phyloP scores from a whole-genome alignment of 2,888 invertebrate species.

The Acrobasis repandana region DNA sequence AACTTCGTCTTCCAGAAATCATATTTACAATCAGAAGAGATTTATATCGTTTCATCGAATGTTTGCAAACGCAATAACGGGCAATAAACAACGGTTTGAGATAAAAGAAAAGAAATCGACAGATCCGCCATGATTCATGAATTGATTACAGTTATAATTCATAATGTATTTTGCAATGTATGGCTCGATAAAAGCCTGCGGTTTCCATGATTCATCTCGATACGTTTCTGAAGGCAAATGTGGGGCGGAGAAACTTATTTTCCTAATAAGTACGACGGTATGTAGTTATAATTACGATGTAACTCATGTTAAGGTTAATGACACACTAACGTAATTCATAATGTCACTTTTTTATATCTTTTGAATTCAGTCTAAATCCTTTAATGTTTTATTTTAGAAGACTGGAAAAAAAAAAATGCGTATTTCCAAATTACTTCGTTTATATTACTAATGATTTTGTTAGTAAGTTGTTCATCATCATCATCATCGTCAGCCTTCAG shows the following conservation, averaged over 20 bases:
- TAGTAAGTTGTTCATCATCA: too few relatives aligned
- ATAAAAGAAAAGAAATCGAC: constrained; percentile 17
- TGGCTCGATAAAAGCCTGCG: constrained; percentile 19
- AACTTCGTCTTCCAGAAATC: constrained; percentile 1
- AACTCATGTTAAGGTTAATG: too few relatives aligned
- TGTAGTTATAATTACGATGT: background rate
- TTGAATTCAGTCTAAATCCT: too few relatives aligned
- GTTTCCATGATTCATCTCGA: constrained; percentile 18
- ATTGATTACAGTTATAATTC: constrained; percentile 19
- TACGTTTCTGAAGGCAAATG: constrained; percentile 7
- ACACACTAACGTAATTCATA: too few relatives aligned
- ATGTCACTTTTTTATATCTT: too few relatives aligned
- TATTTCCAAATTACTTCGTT: too few relatives aligned
- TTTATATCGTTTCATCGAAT: constrained; percentile 2
- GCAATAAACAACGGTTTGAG: constrained; percentile 1
- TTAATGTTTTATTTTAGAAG: too few relatives aligned
- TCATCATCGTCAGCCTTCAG: too few relatives aligned
- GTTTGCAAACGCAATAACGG: constrained; percentile 15
- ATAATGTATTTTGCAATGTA: constrained; percentile 19
- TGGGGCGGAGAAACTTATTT: constrained; percentile 21
- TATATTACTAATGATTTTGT: too few relatives aligned
- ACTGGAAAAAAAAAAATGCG: too few relatives aligned
- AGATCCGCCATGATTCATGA: constrained; percentile 7
- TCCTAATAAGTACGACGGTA: background rate
- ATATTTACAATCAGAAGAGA: background rate